Percentiles rank a stretch among this genome's conserved stretches.
phyloP scores from a whole-genome alignment of 2,113 vertebrate species.

The Sphyrna mokarran region DNA sequence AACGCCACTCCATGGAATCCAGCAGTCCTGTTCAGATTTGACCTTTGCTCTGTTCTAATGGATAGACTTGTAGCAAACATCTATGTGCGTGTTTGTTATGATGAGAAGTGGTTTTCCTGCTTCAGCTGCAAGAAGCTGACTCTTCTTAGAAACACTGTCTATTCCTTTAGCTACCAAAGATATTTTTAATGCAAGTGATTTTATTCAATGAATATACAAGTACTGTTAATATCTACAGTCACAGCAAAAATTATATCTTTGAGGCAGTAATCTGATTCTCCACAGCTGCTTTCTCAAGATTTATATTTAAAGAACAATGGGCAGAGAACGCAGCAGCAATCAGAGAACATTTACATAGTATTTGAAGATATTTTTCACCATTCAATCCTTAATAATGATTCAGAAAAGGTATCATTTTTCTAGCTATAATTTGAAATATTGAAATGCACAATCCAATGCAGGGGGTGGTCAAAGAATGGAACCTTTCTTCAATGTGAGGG shows the following conservation, averaged over 20 bases:
- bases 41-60: background rate
- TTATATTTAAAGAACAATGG: background rate
- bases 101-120: background rate
- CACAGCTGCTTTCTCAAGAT: background rate
- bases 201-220: constrained; percentile 5
- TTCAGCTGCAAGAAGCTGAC: background rate
- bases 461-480: too few relatives aligned
- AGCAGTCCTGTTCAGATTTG: background rate
- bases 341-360: background rate
- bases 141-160: background rate
- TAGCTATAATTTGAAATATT: background rate
- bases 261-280: background rate
- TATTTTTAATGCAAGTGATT: background rate
- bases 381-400: background rate
- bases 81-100: background rate
- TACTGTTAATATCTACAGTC: background rate
- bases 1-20: background rate
- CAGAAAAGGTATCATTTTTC: background rate
- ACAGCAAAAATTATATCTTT: background rate
- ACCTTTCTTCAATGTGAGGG: background rate
- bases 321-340: background rate
- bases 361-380: background rate
- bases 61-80: background rate
- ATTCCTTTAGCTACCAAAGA: background rate
- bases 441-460: background rate